These are phyloP conservation scores for Grallaria varia DNA, from an alignment of 2,113 vertebrate genomes.

Conservation along the genomic window DNA sequence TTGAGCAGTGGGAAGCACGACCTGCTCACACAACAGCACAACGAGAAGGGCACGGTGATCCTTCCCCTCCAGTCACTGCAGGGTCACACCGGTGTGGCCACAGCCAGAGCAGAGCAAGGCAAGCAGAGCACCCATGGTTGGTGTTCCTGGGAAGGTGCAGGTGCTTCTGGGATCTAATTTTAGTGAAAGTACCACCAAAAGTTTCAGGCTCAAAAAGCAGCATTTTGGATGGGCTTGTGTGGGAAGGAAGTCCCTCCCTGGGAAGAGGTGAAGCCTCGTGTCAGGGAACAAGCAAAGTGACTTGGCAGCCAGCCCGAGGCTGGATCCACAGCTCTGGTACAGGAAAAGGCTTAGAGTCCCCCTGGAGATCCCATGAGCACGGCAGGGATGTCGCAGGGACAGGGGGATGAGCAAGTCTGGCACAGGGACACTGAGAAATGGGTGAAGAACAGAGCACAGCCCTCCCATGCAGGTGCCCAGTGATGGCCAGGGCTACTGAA, in stretches of 20 bases:
- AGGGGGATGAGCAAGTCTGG: background rate
- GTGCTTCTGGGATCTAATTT: background rate
- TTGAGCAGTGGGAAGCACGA: background rate
- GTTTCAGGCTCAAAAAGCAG: background rate
- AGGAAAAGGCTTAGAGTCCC: background rate
- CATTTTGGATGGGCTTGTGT: background rate
- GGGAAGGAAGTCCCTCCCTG: background rate
- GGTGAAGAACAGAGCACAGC: background rate
- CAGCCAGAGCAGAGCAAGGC: background rate
- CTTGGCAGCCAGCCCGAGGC: background rate
- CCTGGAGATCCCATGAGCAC: background rate
- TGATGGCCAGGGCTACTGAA: background rate
- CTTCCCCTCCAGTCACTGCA: background rate
- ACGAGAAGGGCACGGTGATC: background rate
- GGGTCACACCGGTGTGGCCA: background rate
- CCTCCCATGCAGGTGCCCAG: background rate
- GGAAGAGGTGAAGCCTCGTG: background rate
- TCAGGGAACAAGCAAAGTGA: background rate
- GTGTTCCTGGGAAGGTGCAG: background rate
- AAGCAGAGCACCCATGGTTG: background rate
- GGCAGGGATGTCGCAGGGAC: accelerated
- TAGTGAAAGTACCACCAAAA: background rate
- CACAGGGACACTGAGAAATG: background rate
- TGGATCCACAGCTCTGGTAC: background rate
- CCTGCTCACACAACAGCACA: background rate